Base-by-base conservation (phyloP, 2,888 invertebrate species). In the Drosophila peninsularis region DNA sequence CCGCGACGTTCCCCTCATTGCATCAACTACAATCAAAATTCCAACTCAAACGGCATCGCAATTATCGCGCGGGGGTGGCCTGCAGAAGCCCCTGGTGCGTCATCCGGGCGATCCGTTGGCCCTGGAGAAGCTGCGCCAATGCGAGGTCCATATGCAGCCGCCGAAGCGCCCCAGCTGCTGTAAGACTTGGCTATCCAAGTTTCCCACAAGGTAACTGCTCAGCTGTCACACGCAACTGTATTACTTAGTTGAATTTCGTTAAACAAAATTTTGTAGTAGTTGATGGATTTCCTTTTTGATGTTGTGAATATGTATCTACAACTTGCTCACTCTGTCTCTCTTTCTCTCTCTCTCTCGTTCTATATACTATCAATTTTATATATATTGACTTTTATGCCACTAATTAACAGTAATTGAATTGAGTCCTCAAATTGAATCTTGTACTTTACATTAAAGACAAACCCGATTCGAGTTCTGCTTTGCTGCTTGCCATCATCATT, bases 121-220 rank as follows among this genome's bases (percentile, higher is more conserved):
- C 88, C 92, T 95, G 92, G 96, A 96, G 92, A 97, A 97, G 94
- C 95, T 96, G 93, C 95, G 96, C 86, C 97, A 97, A 93, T 97
- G 97, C 93, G 97, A 97, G 94, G 96, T 98, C 86, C 98, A 97
- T 94, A 96, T 97, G 95, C 96, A 95, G 93, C 94, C 96, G 82
- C 95, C 95, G 79, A 93, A 93, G 87, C 94, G 96, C 92, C 96
- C 96, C 93, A 96, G 96, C 94, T 97, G 97, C 94, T 98, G 98
- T 94, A 95, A 96, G 91, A 95, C 96, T 90, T 98, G 98, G 97
- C 95, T 97, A 93, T 96, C 97, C 93, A 98, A 98, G 94, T 98
- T 98, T 94, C 98, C 98, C 70, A 98, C 97, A 88, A 95, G 97
- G 92, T 93, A 93, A 91, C 73, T 70, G 21, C 60, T 52, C 61